Base-by-base conservation (phyloP, 2,888 invertebrate genomes). In the Agrilus biguttatus region DNA sequence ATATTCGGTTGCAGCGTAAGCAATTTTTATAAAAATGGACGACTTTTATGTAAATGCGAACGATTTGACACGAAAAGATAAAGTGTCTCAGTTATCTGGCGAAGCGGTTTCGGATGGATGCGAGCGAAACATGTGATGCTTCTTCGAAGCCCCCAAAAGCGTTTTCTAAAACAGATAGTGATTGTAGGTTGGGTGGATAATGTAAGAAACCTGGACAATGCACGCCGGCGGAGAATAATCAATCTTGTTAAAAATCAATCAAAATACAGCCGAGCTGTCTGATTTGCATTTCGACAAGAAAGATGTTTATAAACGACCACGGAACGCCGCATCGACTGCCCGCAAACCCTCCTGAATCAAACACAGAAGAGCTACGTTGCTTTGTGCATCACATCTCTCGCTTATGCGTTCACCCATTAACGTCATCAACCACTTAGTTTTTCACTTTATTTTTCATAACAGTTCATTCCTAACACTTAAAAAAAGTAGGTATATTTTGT, bases 201-300 rank as follows among this genome's bases (percentile, higher is more conserved):
- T 28, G 28, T 28, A 28, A 28, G 28, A 28, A 28, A 53, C 51
- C 51, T 54, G 52, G 58, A 58, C 58, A 61, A 57, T 60, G 54
- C 59, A 53, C 55, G 55, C 57, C 59, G 57, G 57, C 59, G 57
- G 55, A 51, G 56, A 54, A 58, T 61, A 65, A 66, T 66, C 66
- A 63, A 66, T 66, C 66, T 66, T 64, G 55, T 57, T 63, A 61
- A 65, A 65, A 65, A 66, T 66, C 65, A 66, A 66, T 66, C 66
- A 66, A 65, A 65, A 62, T 62, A 62, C 60, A 56, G 59, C 60
- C 55, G 60, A 58, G 61, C 59, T 60, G 62, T 63, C 63, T 64
- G 65, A 66, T 66, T 66, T 66, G 64, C 66, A 65, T 66, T 62
- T 61, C 62, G 65, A 63, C 64, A 61, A 60, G 62, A 60, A 63